phyloP scores from a whole-genome alignment of 2,888 invertebrate genomes.

The Erynnis tages region DNA sequence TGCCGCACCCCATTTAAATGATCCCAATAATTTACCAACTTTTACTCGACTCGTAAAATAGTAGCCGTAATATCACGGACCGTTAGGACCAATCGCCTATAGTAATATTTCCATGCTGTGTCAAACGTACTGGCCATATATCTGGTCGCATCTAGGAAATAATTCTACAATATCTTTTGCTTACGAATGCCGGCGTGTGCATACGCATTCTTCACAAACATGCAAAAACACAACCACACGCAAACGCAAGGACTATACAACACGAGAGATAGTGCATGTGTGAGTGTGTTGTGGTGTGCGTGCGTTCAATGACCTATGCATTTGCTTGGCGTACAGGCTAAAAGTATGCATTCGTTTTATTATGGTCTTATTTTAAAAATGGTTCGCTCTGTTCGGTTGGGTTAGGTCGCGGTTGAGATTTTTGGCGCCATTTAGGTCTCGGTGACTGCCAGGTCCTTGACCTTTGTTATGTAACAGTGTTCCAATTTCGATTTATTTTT shows the following conservation, averaged over 20 bases:
- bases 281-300: slow-evolving; percentile 58
- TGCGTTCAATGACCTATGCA: slow-evolving; percentile 76
- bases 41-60: slow-evolving; percentile 68
- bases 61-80: slow-evolving; percentile 64
- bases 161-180: slow-evolving; percentile 75
- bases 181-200: slow-evolving; percentile 65
- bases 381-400: slow-evolving; percentile 70
- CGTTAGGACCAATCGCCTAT: slow-evolving; percentile 60
- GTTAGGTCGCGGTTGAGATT: slow-evolving; percentile 67
- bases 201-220: slow-evolving; percentile 79
- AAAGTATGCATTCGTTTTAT: slow-evolving; percentile 81
- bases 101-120: slow-evolving; percentile 43
- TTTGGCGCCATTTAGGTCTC: slow-evolving; percentile 47
- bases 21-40: slow-evolving; percentile 51
- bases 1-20: slow-evolving; percentile 20
- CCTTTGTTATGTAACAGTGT: slow-evolving; percentile 26
- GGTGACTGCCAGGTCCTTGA: slow-evolving; percentile 35
- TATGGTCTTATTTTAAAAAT: slow-evolving; percentile 81
- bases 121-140: slow-evolving; percentile 46
- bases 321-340: slow-evolving; percentile 79
- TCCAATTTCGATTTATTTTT: slow-evolving; percentile 12
- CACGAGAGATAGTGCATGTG: slow-evolving; percentile 41
- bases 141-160: slow-evolving; percentile 72
- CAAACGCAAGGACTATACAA: slow-evolving; percentile 48
- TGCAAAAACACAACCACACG: slow-evolving; percentile 74